Percentiles rank a stretch among this genome's conserved stretches.
phyloP scores from a whole-genome alignment of 2,888 invertebrate species.

The Brenthis daphne region DNA sequence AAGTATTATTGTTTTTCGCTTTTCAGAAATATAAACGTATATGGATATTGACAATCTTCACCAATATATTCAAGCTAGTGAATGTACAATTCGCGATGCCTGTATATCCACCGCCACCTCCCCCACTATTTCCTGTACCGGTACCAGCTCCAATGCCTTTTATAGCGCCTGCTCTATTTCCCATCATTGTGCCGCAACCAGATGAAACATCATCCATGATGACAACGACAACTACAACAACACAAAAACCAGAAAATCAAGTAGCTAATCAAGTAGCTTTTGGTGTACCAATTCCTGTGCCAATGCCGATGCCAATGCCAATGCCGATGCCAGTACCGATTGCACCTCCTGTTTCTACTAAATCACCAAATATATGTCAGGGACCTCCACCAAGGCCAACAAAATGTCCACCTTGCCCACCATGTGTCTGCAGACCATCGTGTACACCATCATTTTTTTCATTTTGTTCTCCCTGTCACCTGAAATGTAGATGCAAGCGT shows the following conservation, averaged over 20 bases:
- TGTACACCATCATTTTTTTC: conserved; percentile 71
- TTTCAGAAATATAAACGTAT: conserved; percentile 39
- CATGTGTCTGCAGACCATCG: conserved; percentile 60
- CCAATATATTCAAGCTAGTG: conserved; percentile 22
- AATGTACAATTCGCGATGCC: conserved; percentile 38
- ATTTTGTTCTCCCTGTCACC: conserved; percentile 67
- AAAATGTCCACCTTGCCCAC: conserved; percentile 67
- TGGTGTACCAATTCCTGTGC: conserved; percentile 43
- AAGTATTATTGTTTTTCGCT: conserved; percentile 11
- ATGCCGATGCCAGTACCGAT: neutral
- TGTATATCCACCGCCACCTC: conserved; percentile 32
- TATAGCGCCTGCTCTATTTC: conserved; percentile 9
- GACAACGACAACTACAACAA: conserved; percentile 35
- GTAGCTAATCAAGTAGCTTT: conserved; percentile 30
- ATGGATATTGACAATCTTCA: conserved; percentile 42
- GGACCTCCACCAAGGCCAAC: conserved; percentile 40
- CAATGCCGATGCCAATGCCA: conserved; percentile 4
- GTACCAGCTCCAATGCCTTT: conserved; percentile 33
- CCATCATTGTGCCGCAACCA: conserved; percentile 19
- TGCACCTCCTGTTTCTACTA: conserved; percentile 22
- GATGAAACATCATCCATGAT: conserved; percentile 13
- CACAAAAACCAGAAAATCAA: conserved; percentile 29
- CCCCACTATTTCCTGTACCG: conserved; percentile 38
- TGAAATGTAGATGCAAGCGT: conserved; percentile 50
- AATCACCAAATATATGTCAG: conserved; percentile 43